Percentiles rank a stretch among this genome's conserved stretches.
Evolutionary conservation across 1,140 invertebrate species (phyloP).

Genomic region (Drosophila busckii): DNA sequence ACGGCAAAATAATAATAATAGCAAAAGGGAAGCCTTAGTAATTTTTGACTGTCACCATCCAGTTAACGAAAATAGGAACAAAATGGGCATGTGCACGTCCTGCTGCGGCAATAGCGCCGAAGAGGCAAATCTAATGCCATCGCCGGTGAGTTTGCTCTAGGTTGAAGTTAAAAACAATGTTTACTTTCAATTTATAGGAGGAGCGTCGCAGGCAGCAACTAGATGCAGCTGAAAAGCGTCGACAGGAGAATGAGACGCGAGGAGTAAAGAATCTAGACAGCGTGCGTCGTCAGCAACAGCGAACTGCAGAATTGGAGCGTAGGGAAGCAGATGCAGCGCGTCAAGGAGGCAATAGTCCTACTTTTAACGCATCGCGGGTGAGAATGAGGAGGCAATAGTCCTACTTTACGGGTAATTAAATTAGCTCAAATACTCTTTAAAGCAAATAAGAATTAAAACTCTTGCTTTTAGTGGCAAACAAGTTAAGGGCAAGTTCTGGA

Average conservation of each 20-base stretch:
- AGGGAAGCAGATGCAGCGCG: constrained; percentile 62
- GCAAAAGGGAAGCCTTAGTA: constrained; percentile 35
- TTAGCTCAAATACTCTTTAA: too few relatives aligned
- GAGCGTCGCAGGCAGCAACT: constrained; percentile 63
- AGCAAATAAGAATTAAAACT: too few relatives aligned
- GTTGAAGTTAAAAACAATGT: not conserved
- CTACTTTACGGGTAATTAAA: not conserved
- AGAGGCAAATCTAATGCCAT: constrained; percentile 67
- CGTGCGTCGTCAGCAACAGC: constrained; percentile 60
- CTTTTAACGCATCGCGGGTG: constrained; percentile 58
- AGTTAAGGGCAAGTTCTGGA: constrained; percentile 16
- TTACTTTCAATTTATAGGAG: constrained; percentile 40
- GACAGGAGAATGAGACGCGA: constrained; percentile 57
- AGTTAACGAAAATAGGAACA: not conserved
- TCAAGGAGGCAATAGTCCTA: constrained; percentile 49
- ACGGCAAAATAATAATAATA: constrained; percentile 28
- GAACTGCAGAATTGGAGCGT: constrained; percentile 44
- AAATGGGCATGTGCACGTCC: constrained; percentile 51
- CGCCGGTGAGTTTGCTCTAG: constrained; percentile 56
- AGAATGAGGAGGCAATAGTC: not conserved
- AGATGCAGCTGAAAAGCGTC: constrained; percentile 71
- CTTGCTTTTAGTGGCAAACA: constrained; percentile 61
- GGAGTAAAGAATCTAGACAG: constrained; percentile 70
- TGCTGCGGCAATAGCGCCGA: constrained; percentile 62
- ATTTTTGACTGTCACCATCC: not conserved